A percentile compares a stretch with the other conserved stretches of the same genome.
Conservation (phyloP, 2,113 vertebrate genomes). For the Megaleporinus macrocephalus region DNA sequence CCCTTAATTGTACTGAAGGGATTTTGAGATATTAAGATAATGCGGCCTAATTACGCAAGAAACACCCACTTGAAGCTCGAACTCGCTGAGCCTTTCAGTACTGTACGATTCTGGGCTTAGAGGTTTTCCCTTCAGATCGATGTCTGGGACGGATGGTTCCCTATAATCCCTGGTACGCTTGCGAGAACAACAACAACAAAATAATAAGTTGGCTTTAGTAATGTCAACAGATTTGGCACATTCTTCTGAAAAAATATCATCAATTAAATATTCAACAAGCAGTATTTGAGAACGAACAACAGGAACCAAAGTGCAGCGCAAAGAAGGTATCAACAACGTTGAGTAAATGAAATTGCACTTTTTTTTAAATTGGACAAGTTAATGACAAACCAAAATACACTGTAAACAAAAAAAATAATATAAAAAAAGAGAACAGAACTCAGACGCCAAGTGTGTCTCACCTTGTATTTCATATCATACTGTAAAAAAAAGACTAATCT, state of each 20-base stretch:
- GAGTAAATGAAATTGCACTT: slow-evolving; percentile 80
- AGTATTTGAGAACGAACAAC: slow-evolving; percentile 61
- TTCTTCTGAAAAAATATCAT: slow-evolving; percentile 71
- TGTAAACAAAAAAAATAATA: not conserved
- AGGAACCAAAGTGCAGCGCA: slow-evolving; percentile 70
- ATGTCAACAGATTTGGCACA: slow-evolving; percentile 80
- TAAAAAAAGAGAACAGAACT: slow-evolving; percentile 5
- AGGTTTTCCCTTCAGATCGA: slow-evolving; percentile 53
- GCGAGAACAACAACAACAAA: slow-evolving; percentile 41
- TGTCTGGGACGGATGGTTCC: slow-evolving; percentile 57
- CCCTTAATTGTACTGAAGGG: slow-evolving; percentile 33
- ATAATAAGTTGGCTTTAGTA: slow-evolving; percentile 65
- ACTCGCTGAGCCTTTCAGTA: slow-evolving; percentile 34
- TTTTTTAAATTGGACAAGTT: slow-evolving; percentile 70
- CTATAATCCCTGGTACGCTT: slow-evolving; percentile 72
- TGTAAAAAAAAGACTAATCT: slow-evolving; percentile 19
- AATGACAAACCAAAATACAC: slow-evolving; percentile 61
- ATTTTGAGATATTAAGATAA: slow-evolving; percentile 44
- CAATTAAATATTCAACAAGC: slow-evolving; percentile 73
- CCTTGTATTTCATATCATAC: slow-evolving; percentile 8
- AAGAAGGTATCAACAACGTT: slow-evolving; percentile 70
- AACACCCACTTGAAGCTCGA: slow-evolving; percentile 25
- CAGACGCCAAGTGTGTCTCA: slow-evolving; percentile 10
- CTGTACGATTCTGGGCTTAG: slow-evolving; percentile 51
- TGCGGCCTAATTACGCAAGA: slow-evolving; percentile 47